Conservation (phyloP, 2,888 invertebrate species). For the Isotomurus palustris region DNA sequence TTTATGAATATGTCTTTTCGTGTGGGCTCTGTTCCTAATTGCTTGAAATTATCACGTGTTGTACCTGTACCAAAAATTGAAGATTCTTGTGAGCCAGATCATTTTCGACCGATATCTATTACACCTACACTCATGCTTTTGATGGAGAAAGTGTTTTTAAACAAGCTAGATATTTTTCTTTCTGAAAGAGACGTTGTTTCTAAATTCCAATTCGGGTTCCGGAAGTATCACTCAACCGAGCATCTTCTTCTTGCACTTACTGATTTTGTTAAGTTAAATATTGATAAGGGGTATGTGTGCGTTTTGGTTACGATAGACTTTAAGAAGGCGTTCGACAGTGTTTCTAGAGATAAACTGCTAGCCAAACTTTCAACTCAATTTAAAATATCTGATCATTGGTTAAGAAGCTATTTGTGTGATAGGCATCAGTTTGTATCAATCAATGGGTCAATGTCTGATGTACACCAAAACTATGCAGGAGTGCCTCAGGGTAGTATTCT, state of each 20-base stretch:
- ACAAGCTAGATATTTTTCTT: not conserved
- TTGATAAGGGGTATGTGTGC: slow-evolving; percentile 9
- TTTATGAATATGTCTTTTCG: slow-evolving; percentile 1
- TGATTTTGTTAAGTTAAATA: slow-evolving; percentile 5
- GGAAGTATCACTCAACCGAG: slow-evolving; percentile 17
- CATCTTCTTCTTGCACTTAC: slow-evolving; percentile 11
- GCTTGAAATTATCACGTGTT: slow-evolving; percentile 10
- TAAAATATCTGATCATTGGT: slow-evolving; percentile 12
- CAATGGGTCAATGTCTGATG: not conserved
- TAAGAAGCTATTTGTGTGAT: slow-evolving; percentile 3
- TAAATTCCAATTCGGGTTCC: slow-evolving; percentile 13
- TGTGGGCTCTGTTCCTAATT: not conserved
- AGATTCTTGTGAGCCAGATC: not conserved
- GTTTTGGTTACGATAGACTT: slow-evolving; percentile 14
- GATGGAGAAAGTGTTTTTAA: not conserved
- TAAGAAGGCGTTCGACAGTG: slow-evolving; percentile 15
- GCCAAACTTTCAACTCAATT: slow-evolving; percentile 2
- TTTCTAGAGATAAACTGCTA: slow-evolving; percentile 12
- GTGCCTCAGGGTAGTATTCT: slow-evolving; percentile 8
- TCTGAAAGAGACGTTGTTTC: not conserved
- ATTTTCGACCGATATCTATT: not conserved
- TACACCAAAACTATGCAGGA: not conserved
- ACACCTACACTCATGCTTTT: not conserved
- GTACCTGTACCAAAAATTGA: slow-evolving; percentile 17
- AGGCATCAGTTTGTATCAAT: slow-evolving; percentile 18